These are phyloP conservation scores for Lutraria rhynchaena DNA, from an alignment of 1,140 invertebrate genomes.

Conservation along the genomic window DNA sequence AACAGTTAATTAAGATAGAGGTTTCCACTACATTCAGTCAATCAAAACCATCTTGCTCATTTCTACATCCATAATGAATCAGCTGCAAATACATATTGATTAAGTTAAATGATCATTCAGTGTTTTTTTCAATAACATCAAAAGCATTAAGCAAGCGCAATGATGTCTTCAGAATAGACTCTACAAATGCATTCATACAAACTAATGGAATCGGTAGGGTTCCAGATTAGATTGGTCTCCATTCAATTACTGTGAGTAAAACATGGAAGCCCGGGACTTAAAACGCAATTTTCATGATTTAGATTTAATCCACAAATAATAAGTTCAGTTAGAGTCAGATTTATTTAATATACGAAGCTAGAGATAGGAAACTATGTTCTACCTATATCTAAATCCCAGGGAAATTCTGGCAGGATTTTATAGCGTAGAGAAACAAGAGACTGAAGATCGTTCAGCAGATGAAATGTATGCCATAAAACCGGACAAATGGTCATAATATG, in stretches of 20 bases:
- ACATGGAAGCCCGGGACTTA: background rate
- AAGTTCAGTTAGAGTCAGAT: background rate
- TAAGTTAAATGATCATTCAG: conserved; percentile 32
- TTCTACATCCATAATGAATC: conserved; percentile 9
- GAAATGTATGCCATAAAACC: no score
- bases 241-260: conserved; percentile 23
- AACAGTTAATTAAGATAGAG: no score
- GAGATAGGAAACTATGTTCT: no score
- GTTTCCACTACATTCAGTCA: no score
- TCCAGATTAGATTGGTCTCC: conserved; percentile 39
- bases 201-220: conserved; percentile 39
- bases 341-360: background rate
- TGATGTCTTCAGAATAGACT: background rate
- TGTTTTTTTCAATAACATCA: conserved; percentile 12
- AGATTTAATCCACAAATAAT: conserved; percentile 26
- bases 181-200: conserved; percentile 6
- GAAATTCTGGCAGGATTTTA: no score
- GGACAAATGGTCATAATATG: no score
- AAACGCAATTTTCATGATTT: conserved; percentile 31
- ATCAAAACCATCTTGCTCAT: no score
- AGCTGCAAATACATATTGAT: conserved; percentile 33
- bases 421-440: no score
- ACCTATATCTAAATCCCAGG: no score
- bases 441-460: no score
- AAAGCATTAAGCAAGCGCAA: conserved; percentile 11